Base-by-base conservation (phyloP, 1,140 invertebrate genomes). In the Musca domestica region DNA sequence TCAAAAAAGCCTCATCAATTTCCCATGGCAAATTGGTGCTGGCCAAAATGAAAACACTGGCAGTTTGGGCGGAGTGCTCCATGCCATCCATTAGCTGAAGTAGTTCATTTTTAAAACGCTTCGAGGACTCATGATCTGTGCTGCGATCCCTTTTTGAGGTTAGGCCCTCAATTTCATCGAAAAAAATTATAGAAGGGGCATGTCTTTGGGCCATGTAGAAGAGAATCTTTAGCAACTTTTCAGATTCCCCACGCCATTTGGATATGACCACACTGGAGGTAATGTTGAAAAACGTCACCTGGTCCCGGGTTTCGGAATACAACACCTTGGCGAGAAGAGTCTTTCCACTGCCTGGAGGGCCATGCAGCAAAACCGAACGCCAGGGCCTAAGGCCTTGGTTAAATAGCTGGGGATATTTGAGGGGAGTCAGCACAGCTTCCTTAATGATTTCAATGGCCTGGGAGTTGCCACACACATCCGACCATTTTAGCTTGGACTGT, bases 161-260 rank as follows among this genome's bases (percentile, higher is more conserved):
- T 15, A 98, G 83, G 25, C 93, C 91, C 79, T 99, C 97, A 58
- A 98, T 90, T 83, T 99, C 97, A 80, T 99, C 97, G 41, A 99
- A 90, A 82, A 99, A 99, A 71, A 99, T 95, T 46, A 95, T 95
- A 1, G 93, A 92, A 0, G 97, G 97, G 0, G 96, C 90, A 77
- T 95, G 90, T 79, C 90, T 90, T n/a, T 91, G 87, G 0, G 96
- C 96, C 85, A 96, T 86, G 71, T 96, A 92, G 71, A 95, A 94
- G 15, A 98, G 83, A 0, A 95, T 87, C 86, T 94, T 83, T 15
- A 81, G 41, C 70, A 96, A 89, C 82, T 96, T 98, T 84, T 98
- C 95, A 0, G 94, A 96, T 73, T 98, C 95, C 0, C 95, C 95
- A 64, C 95, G 85, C 95, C 95, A 98, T 83, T 98, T 98, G 74